Conservation (phyloP, 2,888 invertebrate genomes). For the Dysmachus trigonus region DNA sequence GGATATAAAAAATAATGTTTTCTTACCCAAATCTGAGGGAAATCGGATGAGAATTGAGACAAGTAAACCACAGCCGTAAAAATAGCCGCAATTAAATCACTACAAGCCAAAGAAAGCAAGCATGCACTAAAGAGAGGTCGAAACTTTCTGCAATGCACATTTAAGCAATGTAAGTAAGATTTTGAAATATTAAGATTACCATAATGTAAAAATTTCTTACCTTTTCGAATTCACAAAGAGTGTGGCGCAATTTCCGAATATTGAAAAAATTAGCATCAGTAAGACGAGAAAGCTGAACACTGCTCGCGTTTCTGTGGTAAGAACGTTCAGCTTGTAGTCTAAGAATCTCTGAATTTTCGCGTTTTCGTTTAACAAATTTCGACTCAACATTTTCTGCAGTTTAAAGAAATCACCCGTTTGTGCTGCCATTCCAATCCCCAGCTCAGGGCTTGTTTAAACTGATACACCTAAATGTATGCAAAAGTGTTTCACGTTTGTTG, state of each 20-base stretch:
- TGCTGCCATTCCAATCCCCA: too few species aligned
- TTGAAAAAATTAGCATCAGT: conserved; percentile 43
- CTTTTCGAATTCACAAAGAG: conserved; percentile 48
- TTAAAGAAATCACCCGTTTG: background rate
- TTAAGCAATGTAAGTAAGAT: background rate
- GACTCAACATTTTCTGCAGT: background rate
- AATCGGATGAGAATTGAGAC: conserved; percentile 56
- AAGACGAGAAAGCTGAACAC: conserved; percentile 29
- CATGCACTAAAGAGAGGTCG: conserved; percentile 67
- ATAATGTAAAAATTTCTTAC: conserved; percentile 27
- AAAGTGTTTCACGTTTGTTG: background rate
- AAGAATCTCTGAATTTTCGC: background rate
- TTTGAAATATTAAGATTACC: background rate
- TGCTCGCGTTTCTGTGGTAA: conserved; percentile 2
- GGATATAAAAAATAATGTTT: background rate
- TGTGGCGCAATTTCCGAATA: conserved; percentile 51
- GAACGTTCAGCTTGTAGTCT: conserved; percentile 25
- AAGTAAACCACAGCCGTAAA: conserved; percentile 56
- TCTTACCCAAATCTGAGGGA: conserved; percentile 59
- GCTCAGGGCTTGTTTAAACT: background rate
- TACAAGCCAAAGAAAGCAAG: conserved; percentile 66
- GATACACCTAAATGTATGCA: background rate
- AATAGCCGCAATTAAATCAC: conserved; percentile 64
- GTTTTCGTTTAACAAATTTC: background rate
- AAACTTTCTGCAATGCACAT: conserved; percentile 60